Conservation (phyloP, 35 echinoderm and acorn worm genomes). For the Lytechinus pictus region DNA sequence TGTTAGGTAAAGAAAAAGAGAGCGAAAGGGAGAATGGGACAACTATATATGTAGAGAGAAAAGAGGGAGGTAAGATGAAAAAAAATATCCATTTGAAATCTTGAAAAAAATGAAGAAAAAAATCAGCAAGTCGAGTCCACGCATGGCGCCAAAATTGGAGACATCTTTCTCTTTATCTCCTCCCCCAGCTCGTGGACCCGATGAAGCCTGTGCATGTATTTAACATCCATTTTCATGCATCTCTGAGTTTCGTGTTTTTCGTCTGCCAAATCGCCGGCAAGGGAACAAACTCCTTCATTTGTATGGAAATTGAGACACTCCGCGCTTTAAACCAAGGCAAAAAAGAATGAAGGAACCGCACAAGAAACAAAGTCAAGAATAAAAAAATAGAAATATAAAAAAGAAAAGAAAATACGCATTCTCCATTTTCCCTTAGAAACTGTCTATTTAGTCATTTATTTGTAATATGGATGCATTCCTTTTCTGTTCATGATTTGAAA, state of each 20-base stretch:
- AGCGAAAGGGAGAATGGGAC: neutral
- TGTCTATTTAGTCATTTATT: neutral
- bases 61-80: neutral
- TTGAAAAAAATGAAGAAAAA: neutral
- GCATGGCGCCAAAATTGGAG: neutral
- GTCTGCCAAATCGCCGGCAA: neutral
- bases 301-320: slow-evolving; percentile 7
- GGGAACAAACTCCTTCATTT: neutral
- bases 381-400: neutral
- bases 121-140: neutral
- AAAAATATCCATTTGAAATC: neutral
- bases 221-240: slow-evolving; percentile 8
- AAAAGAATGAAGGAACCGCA: neutral
- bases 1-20: neutral
- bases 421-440: neutral
- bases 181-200: neutral
- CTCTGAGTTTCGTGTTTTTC: neutral
- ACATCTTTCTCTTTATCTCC: neutral
- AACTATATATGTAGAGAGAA: neutral
- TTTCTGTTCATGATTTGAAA: neutral
- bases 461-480: neutral
- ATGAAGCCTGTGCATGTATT: neutral
- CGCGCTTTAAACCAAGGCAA: neutral
- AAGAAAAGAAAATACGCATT: neutral
- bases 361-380: neutral